phyloP scores from a whole-genome alignment of 1,140 invertebrate species.

The Schmidtea mediterranea region DNA sequence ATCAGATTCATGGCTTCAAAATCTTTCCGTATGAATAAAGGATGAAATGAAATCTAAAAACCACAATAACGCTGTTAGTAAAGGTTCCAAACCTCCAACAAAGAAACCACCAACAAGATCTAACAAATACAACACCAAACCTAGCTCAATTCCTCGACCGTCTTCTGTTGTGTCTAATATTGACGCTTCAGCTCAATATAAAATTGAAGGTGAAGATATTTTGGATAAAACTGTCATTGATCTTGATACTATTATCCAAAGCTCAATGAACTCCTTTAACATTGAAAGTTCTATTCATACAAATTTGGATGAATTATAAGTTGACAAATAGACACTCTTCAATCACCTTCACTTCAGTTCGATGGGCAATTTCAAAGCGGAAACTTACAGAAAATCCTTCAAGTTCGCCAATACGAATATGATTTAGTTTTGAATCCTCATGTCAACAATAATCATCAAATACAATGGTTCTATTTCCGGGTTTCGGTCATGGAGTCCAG shows the following conservation, averaged over 20 bases:
- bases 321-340: conserved; percentile 29
- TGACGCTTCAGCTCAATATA: conserved; percentile 6
- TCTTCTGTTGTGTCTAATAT: too few species aligned
- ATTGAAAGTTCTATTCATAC: conserved; percentile 15
- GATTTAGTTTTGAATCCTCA: conserved; percentile 71
- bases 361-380: conserved; percentile 85
- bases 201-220: conserved; percentile 23
- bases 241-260: conserved; percentile 33
- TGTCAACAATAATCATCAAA: conserved; percentile 45
- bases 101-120: too few species aligned
- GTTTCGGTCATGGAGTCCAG: conserved; percentile 48
- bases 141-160: too few species aligned
- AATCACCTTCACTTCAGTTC: conserved; percentile 32
- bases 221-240: conserved; percentile 42
- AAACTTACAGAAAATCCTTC: conserved; percentile 70
- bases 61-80: too few species aligned
- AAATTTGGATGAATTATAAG: conserved; percentile 37
- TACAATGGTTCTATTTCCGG: conserved; percentile 79
- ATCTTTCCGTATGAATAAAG: too few species aligned
- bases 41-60: too few species aligned
- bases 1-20: too few species aligned
- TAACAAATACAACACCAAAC: too few species aligned
- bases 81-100: too few species aligned
- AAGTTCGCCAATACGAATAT: conserved; percentile 43
- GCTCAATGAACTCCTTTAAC: conserved; percentile 10